phyloP scores from a whole-genome alignment of 2,113 vertebrate genomes.

The Kryptolebias marmoratus region DNA sequence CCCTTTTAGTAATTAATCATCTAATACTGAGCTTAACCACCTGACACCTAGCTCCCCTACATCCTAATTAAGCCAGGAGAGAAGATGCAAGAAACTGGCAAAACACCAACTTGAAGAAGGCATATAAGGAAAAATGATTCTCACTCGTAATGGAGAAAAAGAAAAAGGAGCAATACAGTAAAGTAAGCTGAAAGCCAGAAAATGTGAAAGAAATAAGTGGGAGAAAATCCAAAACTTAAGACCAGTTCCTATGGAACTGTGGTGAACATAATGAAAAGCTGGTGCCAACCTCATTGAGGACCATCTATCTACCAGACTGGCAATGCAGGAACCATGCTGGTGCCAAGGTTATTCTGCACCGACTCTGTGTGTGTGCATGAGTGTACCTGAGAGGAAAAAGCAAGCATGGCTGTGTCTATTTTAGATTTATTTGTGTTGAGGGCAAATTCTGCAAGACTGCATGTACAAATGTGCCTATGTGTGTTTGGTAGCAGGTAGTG shows the following conservation, averaged over 20 bases:
- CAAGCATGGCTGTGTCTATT: conserved; percentile 11
- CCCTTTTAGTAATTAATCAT: conserved; percentile 84
- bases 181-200: conserved; percentile 16
- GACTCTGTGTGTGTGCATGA: conserved; percentile 38
- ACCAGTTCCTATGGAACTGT: conserved; percentile 48
- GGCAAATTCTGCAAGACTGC: conserved; percentile 24
- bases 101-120: conserved; percentile 19
- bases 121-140: conserved; percentile 37
- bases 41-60: conserved; percentile 75
- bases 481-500: conserved; percentile 13
- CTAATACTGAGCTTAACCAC: conserved; percentile 83
- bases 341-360: conserved; percentile 73
- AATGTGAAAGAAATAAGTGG: conserved; percentile 36
- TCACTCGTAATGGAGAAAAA: conserved; percentile 27
- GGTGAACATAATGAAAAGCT: conserved; percentile 71
- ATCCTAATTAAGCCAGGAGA: conserved; percentile 79
- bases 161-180: conserved; percentile 26
- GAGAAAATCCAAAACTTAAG: conserved; percentile 54
- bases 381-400: conserved; percentile 14
- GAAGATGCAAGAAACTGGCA: conserved; percentile 5
- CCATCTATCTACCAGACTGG: conserved; percentile 72
- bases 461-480: conserved; percentile 8
- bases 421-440: conserved; percentile 11
- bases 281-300: conserved; percentile 63
- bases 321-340: conserved; percentile 71